Base-by-base conservation (phyloP, 2,888 invertebrate genomes). In the Hydrotaea diabolus region DNA sequence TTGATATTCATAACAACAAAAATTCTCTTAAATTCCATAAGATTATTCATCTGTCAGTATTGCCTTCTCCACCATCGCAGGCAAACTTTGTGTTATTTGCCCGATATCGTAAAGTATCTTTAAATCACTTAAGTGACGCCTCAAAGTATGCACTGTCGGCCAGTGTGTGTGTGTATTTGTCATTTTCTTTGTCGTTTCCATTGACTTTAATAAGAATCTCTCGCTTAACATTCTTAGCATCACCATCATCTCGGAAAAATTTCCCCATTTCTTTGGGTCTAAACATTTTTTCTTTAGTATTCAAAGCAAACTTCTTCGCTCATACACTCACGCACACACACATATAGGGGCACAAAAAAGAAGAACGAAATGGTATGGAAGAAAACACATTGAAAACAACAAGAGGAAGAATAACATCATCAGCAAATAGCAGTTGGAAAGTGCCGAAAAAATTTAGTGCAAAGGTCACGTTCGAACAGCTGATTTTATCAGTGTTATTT, bases 381-480 rank as follows among this genome's bases (percentile, higher is more conserved):
- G 21, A 55, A 23, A 23, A 23, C 39, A 39, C 39, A 39, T 39
- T 8, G 39, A 39, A 39, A 1, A 8, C 39, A 15, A 9, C 2
- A 7, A 43, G 43, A 43, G 2, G 23, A 57, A 57, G 4, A 26
- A 23, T 15, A 59, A 8, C 26, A 59, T 23, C 11, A 55, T n/a
- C 5, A 7, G 9, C n/a, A 39, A 62, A 23, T 15, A 66, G 8
- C 36, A 9, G 19, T 26, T 17, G 7, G 53, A 77, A 26, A 53
- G 26, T 69, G 39, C 31, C 3, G 9, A 39, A n/a, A 49, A n/a
- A 62, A 72, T 74, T 64, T 78, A 57, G 74, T 78, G 74, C 71
- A 84, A 78, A 80, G 80, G 83, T 80, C 83, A 84, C 77, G 74
- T 84, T 77, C 77, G 83, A 84, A 75, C 83, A 84, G 74, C 80